These are phyloP conservation scores for Cyphomyrus plagiostoma DNA, from an alignment of 2,113 vertebrate species.

Conservation along the genomic window DNA sequence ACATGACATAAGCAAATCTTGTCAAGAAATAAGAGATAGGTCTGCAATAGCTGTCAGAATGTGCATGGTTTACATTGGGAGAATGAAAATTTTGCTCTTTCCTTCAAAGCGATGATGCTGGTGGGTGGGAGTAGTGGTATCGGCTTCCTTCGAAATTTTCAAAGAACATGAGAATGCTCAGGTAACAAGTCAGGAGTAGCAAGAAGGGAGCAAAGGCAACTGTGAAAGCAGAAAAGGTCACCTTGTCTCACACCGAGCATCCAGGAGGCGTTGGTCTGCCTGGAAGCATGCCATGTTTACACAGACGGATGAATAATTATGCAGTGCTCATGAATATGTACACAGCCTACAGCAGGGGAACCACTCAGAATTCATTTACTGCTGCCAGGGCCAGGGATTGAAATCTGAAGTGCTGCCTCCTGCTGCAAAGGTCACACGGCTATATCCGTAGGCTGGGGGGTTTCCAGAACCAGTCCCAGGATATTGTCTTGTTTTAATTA, in stretches of 20 bases:
- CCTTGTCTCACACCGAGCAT: background rate
- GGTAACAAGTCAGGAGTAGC: background rate
- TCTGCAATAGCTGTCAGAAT: background rate
- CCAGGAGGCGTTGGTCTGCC: background rate
- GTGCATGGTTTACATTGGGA: background rate
- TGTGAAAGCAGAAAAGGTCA: background rate
- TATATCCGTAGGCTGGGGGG: background rate
- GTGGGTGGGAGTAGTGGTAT: background rate
- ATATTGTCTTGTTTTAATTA: background rate
- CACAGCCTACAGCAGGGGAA: background rate
- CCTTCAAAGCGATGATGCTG: background rate
- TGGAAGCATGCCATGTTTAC: slow-evolving; percentile 12
- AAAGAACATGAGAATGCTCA: background rate
- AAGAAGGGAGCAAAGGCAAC: background rate
- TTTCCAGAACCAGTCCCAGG: background rate
- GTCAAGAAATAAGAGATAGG: background rate
- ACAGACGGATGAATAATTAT: slow-evolving; percentile 16
- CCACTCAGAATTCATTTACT: slow-evolving; percentile 3
- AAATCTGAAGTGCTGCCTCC: slow-evolving; percentile 1
- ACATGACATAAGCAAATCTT: background rate
- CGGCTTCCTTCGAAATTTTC: background rate
- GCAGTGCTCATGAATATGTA: slow-evolving; percentile 7
- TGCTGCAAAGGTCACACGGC: background rate
- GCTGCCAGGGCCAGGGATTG: background rate
- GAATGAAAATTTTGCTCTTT: background rate